Evolutionary conservation across 1,140 invertebrate species (phyloP).

Genomic region (Teleogryllus occipitalis): DNA sequence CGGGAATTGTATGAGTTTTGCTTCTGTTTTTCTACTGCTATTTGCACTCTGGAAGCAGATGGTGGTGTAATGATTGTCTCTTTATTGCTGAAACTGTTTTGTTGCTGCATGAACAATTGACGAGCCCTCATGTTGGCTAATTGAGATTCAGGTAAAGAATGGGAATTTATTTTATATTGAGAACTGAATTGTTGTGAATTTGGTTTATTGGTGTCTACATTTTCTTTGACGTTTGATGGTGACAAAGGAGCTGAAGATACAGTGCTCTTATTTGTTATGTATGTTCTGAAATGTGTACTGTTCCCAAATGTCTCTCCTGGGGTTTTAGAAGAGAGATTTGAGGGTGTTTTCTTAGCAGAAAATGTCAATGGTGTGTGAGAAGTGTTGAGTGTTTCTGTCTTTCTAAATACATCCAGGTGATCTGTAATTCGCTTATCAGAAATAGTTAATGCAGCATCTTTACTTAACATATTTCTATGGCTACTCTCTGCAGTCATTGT

Average conservation of each 20-base stretch:
- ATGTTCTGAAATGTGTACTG: not conserved
- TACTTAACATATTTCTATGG: not conserved
- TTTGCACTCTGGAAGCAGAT: not conserved
- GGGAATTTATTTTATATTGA: not conserved
- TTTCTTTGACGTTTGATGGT: conserved; percentile 22
- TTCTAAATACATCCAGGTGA: not conserved
- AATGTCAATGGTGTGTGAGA: not conserved
- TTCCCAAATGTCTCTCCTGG: not conserved
- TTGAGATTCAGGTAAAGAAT: not conserved
- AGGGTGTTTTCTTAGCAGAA: not conserved
- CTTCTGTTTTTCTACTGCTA: conserved; percentile 7
- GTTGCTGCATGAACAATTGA: not conserved
- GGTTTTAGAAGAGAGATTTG: not conserved
- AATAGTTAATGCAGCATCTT: no score
- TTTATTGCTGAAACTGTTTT: not conserved
- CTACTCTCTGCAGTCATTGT: not conserved
- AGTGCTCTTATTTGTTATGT: not conserved
- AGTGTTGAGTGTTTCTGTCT: not conserved
- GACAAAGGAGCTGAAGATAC: conserved; percentile 16
- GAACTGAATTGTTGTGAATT: not conserved
- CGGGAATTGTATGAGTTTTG: not conserved
- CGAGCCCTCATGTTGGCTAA: not conserved
- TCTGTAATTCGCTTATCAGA: not conserved
- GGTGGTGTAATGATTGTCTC: not conserved
- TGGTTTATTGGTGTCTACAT: conserved; percentile 17